Conservation (phyloP, 1,140 invertebrate genomes). For the Ostrea edulis region DNA sequence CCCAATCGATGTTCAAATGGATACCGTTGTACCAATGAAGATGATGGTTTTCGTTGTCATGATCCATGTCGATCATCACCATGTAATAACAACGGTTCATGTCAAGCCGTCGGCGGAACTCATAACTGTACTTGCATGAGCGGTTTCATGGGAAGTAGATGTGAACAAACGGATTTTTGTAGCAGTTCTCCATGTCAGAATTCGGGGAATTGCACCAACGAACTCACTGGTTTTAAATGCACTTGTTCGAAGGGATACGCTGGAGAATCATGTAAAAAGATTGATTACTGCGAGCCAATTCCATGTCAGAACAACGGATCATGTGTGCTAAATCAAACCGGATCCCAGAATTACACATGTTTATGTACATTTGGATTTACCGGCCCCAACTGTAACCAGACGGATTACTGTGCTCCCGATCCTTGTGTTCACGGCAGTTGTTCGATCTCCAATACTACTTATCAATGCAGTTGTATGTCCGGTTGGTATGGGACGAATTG, state of each 20-base stretch:
- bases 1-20: not conserved
- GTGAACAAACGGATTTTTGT: conserved; percentile 27
- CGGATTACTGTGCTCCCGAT: not conserved
- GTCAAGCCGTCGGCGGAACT: not conserved
- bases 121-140: not conserved
- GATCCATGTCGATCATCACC: not conserved
- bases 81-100: conserved; percentile 36
- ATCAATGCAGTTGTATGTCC: conserved; percentile 17
- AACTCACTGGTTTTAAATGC: not conserved
- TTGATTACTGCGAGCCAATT: conserved; percentile 3
- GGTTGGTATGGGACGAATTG: conserved; percentile 13
- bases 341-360: conserved; percentile 40
- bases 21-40: conserved; percentile 21
- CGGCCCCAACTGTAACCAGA: conserved; percentile 23
- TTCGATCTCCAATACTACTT: not conserved
- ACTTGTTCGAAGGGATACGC: not conserved
- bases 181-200: not conserved
- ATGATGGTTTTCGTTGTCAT: conserved; percentile 35
- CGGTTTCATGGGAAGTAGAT: not conserved
- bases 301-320: not conserved
- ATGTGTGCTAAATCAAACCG: not conserved
- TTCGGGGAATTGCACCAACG: conserved; percentile 15
- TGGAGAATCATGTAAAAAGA: conserved; percentile 2
- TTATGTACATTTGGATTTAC: conserved; percentile 38
- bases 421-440: conserved; percentile 29